A percentile compares a stretch with the other conserved stretches of the same genome.
These are phyloP conservation scores for Parazoanthus atlanticus DNA, from an alignment of 92 coral and sea anemone species.

Conservation along the genomic window DNA sequence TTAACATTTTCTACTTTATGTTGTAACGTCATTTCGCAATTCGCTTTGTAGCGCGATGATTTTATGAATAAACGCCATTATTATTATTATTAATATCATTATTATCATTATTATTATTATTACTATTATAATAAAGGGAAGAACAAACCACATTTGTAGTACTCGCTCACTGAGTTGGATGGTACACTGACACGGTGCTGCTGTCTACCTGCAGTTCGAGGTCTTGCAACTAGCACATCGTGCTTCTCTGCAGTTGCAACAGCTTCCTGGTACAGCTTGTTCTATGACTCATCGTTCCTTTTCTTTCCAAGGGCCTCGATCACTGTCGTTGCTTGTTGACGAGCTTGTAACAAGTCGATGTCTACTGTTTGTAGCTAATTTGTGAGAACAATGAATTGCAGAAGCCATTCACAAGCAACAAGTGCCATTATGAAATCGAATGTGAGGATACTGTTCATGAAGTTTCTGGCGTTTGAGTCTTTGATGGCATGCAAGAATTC, in stretches of 20 bases:
- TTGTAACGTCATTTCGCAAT: no score
- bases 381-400: conserved; percentile 32
- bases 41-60: no score
- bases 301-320: conserved; percentile 30
- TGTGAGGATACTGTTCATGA: conserved; percentile 28
- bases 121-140: no score
- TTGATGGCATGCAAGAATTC: conserved; percentile 32
- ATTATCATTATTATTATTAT: no score
- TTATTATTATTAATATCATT: no score
- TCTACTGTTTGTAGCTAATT: conserved; percentile 24
- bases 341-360: conserved; percentile 31
- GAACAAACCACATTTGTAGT: conserved; percentile 26
- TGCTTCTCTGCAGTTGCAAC: conserved; percentile 43
- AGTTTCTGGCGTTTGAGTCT: conserved; percentile 34
- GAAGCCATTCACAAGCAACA: conserved; percentile 34
- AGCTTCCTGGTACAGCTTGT: conserved; percentile 23
- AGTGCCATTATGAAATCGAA: conserved; percentile 43
- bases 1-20: no score
- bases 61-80: no score
- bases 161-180: background rate
- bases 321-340: conserved; percentile 27
- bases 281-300: conserved; percentile 26
- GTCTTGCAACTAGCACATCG: conserved; percentile 19
- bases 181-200: no score
- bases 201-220: conserved; percentile 30